Evolutionary conservation across 2,113 vertebrate genomes (phyloP).

Genomic region (Polypterus bichir): DNA sequence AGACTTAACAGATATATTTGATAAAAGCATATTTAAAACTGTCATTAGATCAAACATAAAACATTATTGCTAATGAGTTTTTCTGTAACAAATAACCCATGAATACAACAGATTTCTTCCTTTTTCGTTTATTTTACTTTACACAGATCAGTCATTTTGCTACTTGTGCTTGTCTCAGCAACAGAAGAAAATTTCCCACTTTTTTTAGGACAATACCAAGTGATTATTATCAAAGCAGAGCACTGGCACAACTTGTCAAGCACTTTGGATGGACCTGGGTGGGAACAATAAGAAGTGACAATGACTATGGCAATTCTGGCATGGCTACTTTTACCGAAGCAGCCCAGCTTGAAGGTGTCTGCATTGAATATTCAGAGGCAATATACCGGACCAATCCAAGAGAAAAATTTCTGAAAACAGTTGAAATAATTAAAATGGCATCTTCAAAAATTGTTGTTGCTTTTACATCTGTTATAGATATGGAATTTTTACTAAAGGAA

Average conservation of each 20-base stretch:
- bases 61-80: too few species aligned
- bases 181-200: conserved; percentile 12
- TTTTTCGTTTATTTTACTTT: neutral
- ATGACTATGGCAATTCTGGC: conserved; percentile 9
- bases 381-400: conserved; percentile 2
- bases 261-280: conserved; percentile 18
- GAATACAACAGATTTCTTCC: too few species aligned
- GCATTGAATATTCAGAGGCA: neutral
- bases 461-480: neutral
- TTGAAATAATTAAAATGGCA: conserved; percentile 3
- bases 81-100: too few species aligned
- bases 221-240: conserved; percentile 3
- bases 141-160: conserved; percentile 2
- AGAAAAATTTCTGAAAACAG: conserved; percentile 2
- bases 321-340: neutral
- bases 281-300: conserved; percentile 7
- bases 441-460: conserved; percentile 5
- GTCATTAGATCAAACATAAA: too few species aligned
- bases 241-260: conserved; percentile 4
- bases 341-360: neutral
- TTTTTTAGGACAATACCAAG: conserved; percentile 11
- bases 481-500: neutral
- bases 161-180: neutral
- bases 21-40: too few species aligned
- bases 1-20: too few species aligned